These are phyloP conservation scores for Furcula furcula DNA, from an alignment of 2,888 invertebrate species.

Conservation along the genomic window DNA sequence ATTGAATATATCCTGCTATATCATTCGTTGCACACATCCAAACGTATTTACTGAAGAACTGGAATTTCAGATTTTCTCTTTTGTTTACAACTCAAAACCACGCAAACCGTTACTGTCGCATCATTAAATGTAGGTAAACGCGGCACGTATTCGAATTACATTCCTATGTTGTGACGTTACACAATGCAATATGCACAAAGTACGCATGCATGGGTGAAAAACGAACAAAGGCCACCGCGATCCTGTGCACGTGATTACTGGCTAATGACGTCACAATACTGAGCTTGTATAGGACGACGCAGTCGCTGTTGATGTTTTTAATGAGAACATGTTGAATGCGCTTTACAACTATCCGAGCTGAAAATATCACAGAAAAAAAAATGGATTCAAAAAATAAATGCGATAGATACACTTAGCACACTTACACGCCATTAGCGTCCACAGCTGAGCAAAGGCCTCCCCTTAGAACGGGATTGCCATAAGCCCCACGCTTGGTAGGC, in stretches of 20 bases:
- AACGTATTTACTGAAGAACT: no score
- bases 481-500: no score
- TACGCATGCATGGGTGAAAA: constrained; percentile 17
- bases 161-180: constrained; percentile 6
- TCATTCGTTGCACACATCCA: no score
- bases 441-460: no score
- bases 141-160: neutral
- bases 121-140: constrained; percentile 1
- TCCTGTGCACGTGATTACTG: constrained; percentile 38
- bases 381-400: neutral
- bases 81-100: neutral
- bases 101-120: neutral
- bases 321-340: constrained; percentile 40
- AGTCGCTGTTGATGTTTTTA: constrained; percentile 46
- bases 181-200: constrained; percentile 15
- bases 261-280: constrained; percentile 48
- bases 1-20: no score
- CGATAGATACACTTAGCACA: neutral
- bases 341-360: constrained; percentile 18
- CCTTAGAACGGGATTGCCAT: no score
- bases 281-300: constrained; percentile 32
- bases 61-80: neutral
- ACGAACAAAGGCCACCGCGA: constrained; percentile 31
- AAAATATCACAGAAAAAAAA: neutral
- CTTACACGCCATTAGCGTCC: no score